phyloP scores from a whole-genome alignment of 2,797 vertebrate genomes.

The Serranus cabrilla region DNA sequence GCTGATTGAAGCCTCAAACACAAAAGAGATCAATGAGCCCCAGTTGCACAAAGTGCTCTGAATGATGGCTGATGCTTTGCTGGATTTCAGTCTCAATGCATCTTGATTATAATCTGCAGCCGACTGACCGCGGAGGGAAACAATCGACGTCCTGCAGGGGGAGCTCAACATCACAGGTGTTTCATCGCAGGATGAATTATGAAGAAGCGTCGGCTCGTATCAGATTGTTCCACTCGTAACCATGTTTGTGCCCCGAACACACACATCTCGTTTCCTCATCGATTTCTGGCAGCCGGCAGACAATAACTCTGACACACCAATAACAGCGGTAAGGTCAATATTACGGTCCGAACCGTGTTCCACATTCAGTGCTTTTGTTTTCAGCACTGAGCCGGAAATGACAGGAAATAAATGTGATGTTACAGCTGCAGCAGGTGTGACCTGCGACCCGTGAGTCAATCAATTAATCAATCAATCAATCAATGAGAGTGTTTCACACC shows the following conservation, averaged over 20 bases:
- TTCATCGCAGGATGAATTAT: not conserved
- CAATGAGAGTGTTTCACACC: conserved; percentile 19
- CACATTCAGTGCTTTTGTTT: conserved; percentile 6
- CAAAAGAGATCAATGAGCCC: conserved; percentile 21
- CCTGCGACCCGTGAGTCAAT: conserved; percentile 21
- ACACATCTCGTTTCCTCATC: conserved; percentile 15
- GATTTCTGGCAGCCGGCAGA: conserved; percentile 28
- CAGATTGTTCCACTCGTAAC: not conserved
- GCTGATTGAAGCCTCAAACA: conserved; percentile 15
- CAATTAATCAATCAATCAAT: conserved; percentile 10
- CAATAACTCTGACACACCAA: conserved; percentile 26
- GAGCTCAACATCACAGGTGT: not conserved
- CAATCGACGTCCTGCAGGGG: conserved; percentile 24
- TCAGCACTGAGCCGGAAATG: conserved; percentile 18
- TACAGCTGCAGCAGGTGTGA: not conserved
- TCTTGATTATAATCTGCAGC: conserved; percentile 28
- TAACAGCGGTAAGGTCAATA: conserved; percentile 36
- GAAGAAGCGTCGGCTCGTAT: conserved; percentile 14
- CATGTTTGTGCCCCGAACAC: conserved; percentile 1
- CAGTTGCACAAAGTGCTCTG: conserved; percentile 17
- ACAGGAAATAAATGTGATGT: conserved; percentile 21
- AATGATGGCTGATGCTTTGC: conserved; percentile 27
- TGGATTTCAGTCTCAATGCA: conserved; percentile 14
- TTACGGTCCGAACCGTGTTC: conserved; percentile 3
- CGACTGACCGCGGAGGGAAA: conserved; percentile 7